phyloP scores from a whole-genome alignment of 2,113 vertebrate species.

The Leuciscus idus region DNA sequence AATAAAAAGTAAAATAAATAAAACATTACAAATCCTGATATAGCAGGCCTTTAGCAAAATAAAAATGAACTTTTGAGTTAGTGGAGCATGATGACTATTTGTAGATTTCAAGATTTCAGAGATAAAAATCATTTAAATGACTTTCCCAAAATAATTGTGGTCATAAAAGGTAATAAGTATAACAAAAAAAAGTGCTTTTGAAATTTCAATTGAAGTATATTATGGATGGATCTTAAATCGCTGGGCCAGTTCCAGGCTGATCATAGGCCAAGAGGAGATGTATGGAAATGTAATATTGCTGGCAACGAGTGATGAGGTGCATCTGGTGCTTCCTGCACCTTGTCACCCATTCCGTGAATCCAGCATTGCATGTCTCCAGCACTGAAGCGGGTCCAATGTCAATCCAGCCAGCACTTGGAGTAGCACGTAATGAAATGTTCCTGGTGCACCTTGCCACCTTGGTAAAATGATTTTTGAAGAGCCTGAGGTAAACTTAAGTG shows the following conservation, averaged over 20 bases:
- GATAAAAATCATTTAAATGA: not conserved
- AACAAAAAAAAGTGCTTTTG: not conserved
- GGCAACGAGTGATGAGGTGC: not conserved
- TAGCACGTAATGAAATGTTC: not conserved
- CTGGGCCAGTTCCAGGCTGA: not conserved
- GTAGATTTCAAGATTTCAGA: not conserved
- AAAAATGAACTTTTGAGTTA: not conserved
- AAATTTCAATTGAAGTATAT: not conserved
- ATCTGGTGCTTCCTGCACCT: slow-evolving; percentile 17
- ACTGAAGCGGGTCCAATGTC: not conserved
- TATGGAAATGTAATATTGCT: not conserved
- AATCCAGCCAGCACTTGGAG: not conserved
- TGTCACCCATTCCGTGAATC: not conserved
- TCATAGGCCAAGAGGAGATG: not conserved
- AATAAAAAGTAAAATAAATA: not conserved
- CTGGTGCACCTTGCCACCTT: slow-evolving; percentile 10
- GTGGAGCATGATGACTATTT: not conserved
- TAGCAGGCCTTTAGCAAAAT: not conserved
- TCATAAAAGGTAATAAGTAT: not conserved
- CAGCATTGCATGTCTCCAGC: not conserved
- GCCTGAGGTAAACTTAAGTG: not conserved
- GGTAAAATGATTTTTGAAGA: not conserved
- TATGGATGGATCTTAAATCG: not conserved
- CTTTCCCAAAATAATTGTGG: not conserved
- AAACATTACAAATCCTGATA: not conserved